A percentile compares a stretch with the other conserved stretches of the same genome.
phyloP scores from a whole-genome alignment of 2,797 vertebrate species.

The Poecilia gillii region DNA sequence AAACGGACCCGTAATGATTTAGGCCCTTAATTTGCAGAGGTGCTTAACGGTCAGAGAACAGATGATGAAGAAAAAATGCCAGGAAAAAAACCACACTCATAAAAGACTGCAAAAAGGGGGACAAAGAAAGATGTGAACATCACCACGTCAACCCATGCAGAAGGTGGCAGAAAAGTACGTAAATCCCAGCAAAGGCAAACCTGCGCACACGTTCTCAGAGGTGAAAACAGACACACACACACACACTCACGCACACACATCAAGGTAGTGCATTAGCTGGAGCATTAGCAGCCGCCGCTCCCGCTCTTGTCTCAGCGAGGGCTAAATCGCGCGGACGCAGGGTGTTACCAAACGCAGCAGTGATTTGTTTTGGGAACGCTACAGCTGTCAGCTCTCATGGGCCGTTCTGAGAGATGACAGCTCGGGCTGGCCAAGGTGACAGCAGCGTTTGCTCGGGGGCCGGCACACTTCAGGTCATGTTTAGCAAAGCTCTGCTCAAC shows the following conservation, averaged over 20 bases:
- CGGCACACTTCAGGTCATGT: conserved; percentile 86
- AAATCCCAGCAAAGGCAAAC: conserved; percentile 30
- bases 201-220: conserved; percentile 2
- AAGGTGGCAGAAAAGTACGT: conserved; percentile 42
- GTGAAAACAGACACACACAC: conserved; percentile 1
- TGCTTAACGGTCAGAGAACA: conserved; percentile 33
- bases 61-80: conserved; percentile 1
- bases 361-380: conserved; percentile 83
- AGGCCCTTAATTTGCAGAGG: conserved; percentile 27
- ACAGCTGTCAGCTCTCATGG: conserved; percentile 80
- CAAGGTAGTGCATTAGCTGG: conserved; percentile 65
- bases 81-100: conserved; percentile 27
- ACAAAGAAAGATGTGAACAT: conserved; percentile 50
- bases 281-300: conserved; percentile 70
- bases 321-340: conserved; percentile 77
- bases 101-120: conserved; percentile 16
- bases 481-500: conserved; percentile 84
- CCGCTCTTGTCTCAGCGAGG: conserved; percentile 66
- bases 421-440: conserved; percentile 77
- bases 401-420: conserved; percentile 75
- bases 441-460: conserved; percentile 84
- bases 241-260: conserved; percentile 31
- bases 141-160: conserved; percentile 34
- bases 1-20: conserved; percentile 46
- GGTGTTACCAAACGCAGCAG: conserved; percentile 79